phyloP scores from a whole-genome alignment of 2,888 invertebrate species.

The Thereva nobilitata region DNA sequence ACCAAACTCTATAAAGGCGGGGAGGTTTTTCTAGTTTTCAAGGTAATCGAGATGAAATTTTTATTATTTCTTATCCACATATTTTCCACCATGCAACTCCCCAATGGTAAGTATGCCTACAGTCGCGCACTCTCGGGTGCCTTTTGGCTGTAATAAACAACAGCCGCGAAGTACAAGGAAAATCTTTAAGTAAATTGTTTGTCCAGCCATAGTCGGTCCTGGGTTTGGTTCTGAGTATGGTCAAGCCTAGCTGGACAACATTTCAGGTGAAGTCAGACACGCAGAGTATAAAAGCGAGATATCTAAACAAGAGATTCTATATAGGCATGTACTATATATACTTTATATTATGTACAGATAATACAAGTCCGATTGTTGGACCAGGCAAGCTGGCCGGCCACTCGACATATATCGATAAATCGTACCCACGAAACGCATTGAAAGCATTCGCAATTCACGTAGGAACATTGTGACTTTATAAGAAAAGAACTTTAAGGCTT shows the following conservation, averaged over 20 bases:
- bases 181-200: conserved; percentile 30
- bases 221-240: conserved; percentile 27
- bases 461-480: too few species aligned
- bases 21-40: conserved; percentile 32
- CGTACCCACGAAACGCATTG: too few species aligned
- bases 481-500: too few species aligned
- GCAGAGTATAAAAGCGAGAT: too few species aligned
- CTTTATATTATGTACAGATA: too few species aligned
- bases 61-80: conserved; percentile 12
- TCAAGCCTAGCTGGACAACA: conserved; percentile 23
- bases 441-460: too few species aligned
- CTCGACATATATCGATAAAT: too few species aligned
- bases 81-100: not conserved
- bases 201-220: conserved; percentile 1
- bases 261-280: conserved; percentile 5
- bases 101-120: too few species aligned
- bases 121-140: not conserved
- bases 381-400: too few species aligned
- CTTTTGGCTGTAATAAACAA: conserved; percentile 28
- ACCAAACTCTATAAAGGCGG: conserved; percentile 7
- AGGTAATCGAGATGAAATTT: conserved; percentile 34
- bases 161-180: conserved; percentile 22
- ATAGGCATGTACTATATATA: too few species aligned
- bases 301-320: too few species aligned
- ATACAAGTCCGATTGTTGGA: too few species aligned